Conservation (phyloP, 2,113 vertebrate species). For the Malurus alboscapulatus region DNA sequence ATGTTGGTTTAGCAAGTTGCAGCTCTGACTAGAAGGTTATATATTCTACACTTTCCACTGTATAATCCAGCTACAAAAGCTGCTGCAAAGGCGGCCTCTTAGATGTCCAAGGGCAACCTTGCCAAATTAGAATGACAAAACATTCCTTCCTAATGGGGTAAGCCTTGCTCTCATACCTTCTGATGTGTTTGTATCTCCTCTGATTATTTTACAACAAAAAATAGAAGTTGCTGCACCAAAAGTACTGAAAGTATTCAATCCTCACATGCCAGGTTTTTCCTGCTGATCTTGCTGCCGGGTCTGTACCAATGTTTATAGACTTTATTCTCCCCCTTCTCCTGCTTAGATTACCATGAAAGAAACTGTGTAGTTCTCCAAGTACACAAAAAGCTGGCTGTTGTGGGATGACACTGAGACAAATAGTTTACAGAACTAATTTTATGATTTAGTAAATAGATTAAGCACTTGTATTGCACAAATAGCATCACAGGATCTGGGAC, state of each 20-base stretch:
- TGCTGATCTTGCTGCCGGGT: not conserved
- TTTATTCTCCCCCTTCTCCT: not conserved
- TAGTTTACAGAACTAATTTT: not conserved
- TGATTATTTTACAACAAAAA: conserved; percentile 13
- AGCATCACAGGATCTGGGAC: not conserved
- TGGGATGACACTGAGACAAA: not conserved
- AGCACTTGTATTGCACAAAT: not conserved
- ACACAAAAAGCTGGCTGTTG: not conserved
- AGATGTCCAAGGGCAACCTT: not conserved
- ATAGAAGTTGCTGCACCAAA: not conserved
- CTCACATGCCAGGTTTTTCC: not conserved
- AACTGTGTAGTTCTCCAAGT: not conserved
- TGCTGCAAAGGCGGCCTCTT: not conserved
- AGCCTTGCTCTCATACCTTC: not conserved
- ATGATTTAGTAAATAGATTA: not conserved
- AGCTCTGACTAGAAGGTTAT: conserved; percentile 23
- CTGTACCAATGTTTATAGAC: not conserved
- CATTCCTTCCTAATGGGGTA: not conserved
- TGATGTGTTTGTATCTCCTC: not conserved
- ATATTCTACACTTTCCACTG: not conserved
- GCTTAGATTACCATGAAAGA: not conserved
- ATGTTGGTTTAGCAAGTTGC: conserved; percentile 8
- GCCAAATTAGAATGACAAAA: conserved; percentile 30
- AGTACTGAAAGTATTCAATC: not conserved
- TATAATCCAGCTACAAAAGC: conserved; percentile 7